These are phyloP conservation scores for Drosophila nr. fundita DNA, from an alignment of 2,888 invertebrate species.

Conservation along the genomic window DNA sequence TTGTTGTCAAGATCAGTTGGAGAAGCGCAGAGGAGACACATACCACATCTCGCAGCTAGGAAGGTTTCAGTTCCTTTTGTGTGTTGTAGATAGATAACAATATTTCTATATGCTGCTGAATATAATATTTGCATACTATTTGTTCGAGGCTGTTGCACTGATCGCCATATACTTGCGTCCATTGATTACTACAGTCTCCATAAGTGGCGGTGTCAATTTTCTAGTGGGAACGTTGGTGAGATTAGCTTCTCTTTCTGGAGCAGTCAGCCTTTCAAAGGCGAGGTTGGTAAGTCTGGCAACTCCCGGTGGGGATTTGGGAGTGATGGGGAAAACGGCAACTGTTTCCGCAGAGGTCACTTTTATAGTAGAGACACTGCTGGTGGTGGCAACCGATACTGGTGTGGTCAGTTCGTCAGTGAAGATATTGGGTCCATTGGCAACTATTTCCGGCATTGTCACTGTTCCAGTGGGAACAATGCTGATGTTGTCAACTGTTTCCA, in stretches of 20 bases:
- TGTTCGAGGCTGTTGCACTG: constrained; percentile 46
- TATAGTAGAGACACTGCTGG: not conserved
- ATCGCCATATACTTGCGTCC: constrained; percentile 61
- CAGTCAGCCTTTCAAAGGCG: not conserved
- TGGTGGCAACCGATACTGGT: not conserved
- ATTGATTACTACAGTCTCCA: constrained; percentile 56
- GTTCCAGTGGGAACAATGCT: not conserved
- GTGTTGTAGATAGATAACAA: not conserved
- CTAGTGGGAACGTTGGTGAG: not conserved
- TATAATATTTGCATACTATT: not conserved
- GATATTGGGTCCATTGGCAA: no score
- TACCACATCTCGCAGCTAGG: not conserved
- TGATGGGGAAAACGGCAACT: not conserved
- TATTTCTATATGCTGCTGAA: not conserved
- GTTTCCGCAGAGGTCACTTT: not conserved
- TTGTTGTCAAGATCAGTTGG: not conserved
- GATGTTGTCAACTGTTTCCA: not conserved
- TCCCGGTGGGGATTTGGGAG: not conserved
- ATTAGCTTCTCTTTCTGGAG: not conserved
- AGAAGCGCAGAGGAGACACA: not conserved
- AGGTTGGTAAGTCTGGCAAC: not conserved
- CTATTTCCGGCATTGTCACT: not conserved
- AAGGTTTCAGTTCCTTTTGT: not conserved
- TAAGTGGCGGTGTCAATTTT: constrained; percentile 52
- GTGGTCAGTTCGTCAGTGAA: not conserved